Base-by-base conservation (phyloP, 2,888 invertebrate genomes). In the Stegophylla sp. region DNA sequence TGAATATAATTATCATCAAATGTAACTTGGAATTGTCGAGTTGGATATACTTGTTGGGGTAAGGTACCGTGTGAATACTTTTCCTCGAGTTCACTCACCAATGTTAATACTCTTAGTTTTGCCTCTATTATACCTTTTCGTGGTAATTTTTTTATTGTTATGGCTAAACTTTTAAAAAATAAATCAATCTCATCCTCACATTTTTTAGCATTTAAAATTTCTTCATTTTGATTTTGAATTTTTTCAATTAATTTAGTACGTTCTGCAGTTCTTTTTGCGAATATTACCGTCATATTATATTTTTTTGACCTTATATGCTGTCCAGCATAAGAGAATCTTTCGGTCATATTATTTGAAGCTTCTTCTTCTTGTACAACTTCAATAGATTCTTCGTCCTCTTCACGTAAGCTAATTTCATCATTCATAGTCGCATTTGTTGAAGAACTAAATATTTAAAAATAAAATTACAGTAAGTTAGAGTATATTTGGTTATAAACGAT, bases 241-340 rank as follows among this genome's bases (percentile, higher is more conserved):
- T 61, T 61, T 61, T 61, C 61, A 20, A 53, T 53, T n/a, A n/a
- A n/a, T 53, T 53, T 53, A 10, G 4, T 53, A n/a, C 53, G 17
- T 53, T 53, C 53, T 15, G 17, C 53, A n/a, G 53, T 53, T 53
- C 20, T 53, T 53, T 53, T 15, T 15, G 53, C 9, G 9, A 53
- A 10, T 10, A 53, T n/a, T 5, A 53, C 15, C 17, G 53, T 5
- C 20, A 53, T n/a, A 10, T 53, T 53, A 53, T 53, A 5, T 20
- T 15, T 53, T 20, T 61, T 61, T n/a, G 61, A 61, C 4, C 17
- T n/a, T 12, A 23, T 23, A 5, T 3, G 20, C 23, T n/a, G 23
- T 20, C 23, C 61, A 20, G 4, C 23, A 43, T 43, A 43, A 10
- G 43, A 43, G 43, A 43, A 43, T 43, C 43, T 43, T 43, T 43